phyloP scores from a whole-genome alignment of 2,113 vertebrate species.

The Polypterus senegalus region DNA sequence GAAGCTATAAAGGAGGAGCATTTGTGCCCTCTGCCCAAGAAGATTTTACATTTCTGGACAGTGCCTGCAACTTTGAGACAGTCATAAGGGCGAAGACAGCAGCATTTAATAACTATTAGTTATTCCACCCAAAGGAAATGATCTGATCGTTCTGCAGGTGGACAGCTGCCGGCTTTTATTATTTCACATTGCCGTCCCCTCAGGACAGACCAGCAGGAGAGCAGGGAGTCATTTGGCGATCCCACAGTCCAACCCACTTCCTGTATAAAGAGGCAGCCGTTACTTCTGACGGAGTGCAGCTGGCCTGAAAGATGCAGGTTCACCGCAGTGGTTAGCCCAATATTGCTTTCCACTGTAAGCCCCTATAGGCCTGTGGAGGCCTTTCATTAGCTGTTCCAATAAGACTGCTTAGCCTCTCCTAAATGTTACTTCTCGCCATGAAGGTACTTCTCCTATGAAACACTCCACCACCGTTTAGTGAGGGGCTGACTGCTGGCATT shows the following conservation, averaged over 20 bases:
- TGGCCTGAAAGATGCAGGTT: constrained; percentile 44
- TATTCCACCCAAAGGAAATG: constrained; percentile 3
- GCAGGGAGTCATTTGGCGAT: constrained; percentile 18
- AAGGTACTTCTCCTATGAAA: too few species aligned
- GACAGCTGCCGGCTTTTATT: constrained; percentile 24
- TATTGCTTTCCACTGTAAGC: constrained; percentile 37
- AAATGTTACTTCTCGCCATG: too few species aligned
- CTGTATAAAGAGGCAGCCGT: constrained; percentile 33
- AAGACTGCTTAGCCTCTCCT: too few species aligned
- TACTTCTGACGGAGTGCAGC: constrained; percentile 50
- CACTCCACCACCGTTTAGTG: too few species aligned
- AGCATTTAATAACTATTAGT: constrained; percentile 14
- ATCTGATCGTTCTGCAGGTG: constrained; percentile 32
- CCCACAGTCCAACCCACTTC: constrained; percentile 28
- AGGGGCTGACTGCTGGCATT: too few species aligned
- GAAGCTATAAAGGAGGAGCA: too few species aligned
- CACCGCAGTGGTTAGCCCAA: constrained; percentile 39
- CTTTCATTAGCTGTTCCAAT: constrained; percentile 22
- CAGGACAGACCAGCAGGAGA: constrained; percentile 11
- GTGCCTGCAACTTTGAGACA: too few species aligned
- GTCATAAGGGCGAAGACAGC: too few species aligned
- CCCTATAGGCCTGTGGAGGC: constrained; percentile 21
- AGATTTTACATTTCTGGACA: too few species aligned
- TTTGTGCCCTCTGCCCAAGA: too few species aligned
- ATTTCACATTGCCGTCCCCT: constrained; percentile 6